Evolutionary conservation across 2,888 invertebrate species (phyloP).

Genomic region (Orthonychiurus folsomi): DNA sequence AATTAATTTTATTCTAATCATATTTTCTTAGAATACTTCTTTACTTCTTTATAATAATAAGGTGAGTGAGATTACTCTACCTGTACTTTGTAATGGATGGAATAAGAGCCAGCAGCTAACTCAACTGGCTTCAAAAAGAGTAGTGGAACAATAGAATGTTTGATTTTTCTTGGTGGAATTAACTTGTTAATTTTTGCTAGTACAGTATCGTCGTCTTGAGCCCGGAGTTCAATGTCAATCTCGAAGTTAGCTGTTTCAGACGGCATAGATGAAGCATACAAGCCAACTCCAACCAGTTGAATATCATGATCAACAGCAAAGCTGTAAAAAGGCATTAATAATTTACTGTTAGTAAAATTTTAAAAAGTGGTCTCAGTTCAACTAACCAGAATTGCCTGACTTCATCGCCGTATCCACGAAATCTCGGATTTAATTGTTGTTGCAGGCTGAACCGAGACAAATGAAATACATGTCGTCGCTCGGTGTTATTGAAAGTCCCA

Average conservation of each 20-base stretch:
- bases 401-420: not conserved
- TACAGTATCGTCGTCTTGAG: not conserved
- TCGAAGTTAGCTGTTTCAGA: not conserved
- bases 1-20: not conserved
- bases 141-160: not conserved
- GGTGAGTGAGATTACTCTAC: not conserved
- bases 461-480: not conserved
- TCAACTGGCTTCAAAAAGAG: not conserved
- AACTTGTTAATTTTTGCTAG: not conserved
- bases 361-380: not conserved
- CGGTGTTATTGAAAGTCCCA: not conserved
- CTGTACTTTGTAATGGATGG: not conserved
- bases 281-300: not conserved
- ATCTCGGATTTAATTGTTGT: not conserved
- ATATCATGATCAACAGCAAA: not conserved
- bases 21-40: no score
- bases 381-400: not conserved
- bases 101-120: not conserved
- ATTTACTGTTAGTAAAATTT: not conserved
- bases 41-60: not conserved
- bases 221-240: not conserved
- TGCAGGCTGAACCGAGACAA: not conserved
- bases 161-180: not conserved
- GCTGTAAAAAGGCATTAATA: not conserved
- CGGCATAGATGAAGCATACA: not conserved